phyloP scores from a whole-genome alignment of 2,797 vertebrate genomes.

The Halcyon smyrnensis region DNA sequence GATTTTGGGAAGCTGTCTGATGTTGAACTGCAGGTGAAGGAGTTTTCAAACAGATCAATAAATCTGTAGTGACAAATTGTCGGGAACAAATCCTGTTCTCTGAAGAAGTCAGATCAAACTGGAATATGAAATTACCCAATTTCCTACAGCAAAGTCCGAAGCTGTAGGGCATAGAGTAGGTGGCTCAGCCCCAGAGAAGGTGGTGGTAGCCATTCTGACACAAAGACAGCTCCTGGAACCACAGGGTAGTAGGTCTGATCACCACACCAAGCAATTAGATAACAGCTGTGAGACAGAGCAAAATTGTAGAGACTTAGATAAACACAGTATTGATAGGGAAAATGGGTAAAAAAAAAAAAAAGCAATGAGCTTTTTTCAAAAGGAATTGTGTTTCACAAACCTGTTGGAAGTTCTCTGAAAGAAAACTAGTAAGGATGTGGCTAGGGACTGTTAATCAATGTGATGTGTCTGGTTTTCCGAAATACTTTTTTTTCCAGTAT shows the following conservation, averaged over 20 bases:
- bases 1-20: background rate
- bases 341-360: background rate
- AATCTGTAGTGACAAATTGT: background rate
- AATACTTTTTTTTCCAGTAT: background rate
- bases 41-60: background rate
- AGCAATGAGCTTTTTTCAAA: background rate
- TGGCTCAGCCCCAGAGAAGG: background rate
- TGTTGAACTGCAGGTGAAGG: background rate
- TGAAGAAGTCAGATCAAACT: background rate
- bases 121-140: background rate
- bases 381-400: background rate
- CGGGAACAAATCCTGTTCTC: background rate
- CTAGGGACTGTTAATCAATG: background rate
- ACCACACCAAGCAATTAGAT: background rate
- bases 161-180: background rate
- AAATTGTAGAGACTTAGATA: background rate
- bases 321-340: background rate
- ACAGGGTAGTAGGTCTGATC: background rate
- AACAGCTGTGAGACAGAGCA: background rate
- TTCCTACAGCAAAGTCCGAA: background rate
- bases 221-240: background rate
- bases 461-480: background rate
- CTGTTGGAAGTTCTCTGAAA: background rate
- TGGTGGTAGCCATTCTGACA: background rate
- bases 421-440: background rate